A percentile compares a stretch with the other conserved stretches of the same genome.
These are phyloP conservation scores for Austrofundulus limnaeus DNA, from an alignment of 2,113 vertebrate genomes.

Conservation along the genomic window DNA sequence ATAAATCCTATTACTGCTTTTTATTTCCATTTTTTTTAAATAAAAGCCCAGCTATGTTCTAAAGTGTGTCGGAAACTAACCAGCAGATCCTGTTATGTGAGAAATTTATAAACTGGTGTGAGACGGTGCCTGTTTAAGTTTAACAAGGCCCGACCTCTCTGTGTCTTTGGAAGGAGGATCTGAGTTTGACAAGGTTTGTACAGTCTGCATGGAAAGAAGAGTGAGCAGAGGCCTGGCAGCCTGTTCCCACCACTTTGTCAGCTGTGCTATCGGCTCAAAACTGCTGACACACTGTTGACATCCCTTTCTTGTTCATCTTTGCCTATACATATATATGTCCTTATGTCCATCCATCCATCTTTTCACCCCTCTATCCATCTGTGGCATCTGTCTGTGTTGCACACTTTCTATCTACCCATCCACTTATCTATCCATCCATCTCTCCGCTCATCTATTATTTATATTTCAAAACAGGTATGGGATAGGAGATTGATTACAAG, in stretches of 20 bases:
- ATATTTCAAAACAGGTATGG: background rate
- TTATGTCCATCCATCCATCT: conserved; percentile 32
- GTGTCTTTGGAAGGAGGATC: conserved; percentile 26
- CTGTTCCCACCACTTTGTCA: conserved; percentile 67
- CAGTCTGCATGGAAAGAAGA: conserved; percentile 38
- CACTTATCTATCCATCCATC: background rate
- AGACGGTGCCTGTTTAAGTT: background rate
- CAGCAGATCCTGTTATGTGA: background rate
- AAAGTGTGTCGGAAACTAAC: too few species aligned
- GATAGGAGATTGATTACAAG: background rate
- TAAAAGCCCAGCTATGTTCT: too few species aligned
- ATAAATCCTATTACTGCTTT: too few species aligned
- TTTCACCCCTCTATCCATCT: background rate
- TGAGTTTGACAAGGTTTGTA: conserved; percentile 42
- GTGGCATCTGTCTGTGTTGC: conserved; percentile 1
- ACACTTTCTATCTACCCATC: background rate
- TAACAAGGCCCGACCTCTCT: background rate
- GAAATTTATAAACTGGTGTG: background rate
- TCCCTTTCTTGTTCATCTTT: conserved; percentile 31
- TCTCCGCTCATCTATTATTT: background rate
- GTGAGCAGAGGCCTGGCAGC: conserved; percentile 49
- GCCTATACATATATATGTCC: conserved; percentile 26
- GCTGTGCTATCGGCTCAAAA: conserved; percentile 61
- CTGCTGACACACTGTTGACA: conserved; percentile 67
- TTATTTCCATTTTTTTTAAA: too few species aligned